Percentiles rank a stretch among this genome's conserved stretches.
Evolutionary conservation across 53 echinoderm and acorn worm species (phyloP).

Genomic region (Hippasteria phrygiana): DNA sequence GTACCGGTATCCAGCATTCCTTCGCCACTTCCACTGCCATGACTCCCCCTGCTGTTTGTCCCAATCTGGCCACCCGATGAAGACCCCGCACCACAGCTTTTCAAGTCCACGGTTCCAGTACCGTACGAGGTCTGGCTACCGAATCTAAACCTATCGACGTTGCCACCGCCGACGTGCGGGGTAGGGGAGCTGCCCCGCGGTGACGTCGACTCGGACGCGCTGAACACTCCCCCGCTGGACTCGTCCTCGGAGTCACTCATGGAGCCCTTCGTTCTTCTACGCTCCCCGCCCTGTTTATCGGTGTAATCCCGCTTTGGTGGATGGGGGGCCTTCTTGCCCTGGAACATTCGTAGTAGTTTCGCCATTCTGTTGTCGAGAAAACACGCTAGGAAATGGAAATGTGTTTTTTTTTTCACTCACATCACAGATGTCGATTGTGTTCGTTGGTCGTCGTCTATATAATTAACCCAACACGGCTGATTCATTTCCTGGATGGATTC

Average conservation of each 20-base stretch:
- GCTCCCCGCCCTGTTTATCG: slow-evolving; percentile 56
- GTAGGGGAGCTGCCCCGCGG: slow-evolving; percentile 48
- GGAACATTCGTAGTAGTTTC: slow-evolving; percentile 78
- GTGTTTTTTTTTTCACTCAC: slow-evolving; percentile 18
- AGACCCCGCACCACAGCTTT: slow-evolving; percentile 42
- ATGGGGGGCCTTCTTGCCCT: slow-evolving; percentile 78
- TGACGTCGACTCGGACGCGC: slow-evolving; percentile 9
- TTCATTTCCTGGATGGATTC: slow-evolving; percentile 69
- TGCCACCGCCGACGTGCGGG: slow-evolving; percentile 35
- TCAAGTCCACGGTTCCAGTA: slow-evolving; percentile 59
- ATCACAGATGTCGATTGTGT: slow-evolving; percentile 4
- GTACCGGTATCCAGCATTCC: not conserved
- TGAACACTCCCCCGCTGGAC: slow-evolving; percentile 23
- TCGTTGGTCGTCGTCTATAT: not conserved
- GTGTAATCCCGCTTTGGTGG: slow-evolving; percentile 85
- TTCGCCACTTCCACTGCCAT: not conserved
- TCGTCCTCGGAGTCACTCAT: slow-evolving; percentile 71
- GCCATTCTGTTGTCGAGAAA: slow-evolving; percentile 60
- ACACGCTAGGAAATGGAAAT: not conserved
- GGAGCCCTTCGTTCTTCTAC: slow-evolving; percentile 58
- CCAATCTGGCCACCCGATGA: slow-evolving; percentile 12
- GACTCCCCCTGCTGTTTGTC: slow-evolving; percentile 6
- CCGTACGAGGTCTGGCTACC: slow-evolving; percentile 64
- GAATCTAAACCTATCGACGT: slow-evolving; percentile 49
- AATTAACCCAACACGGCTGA: not conserved